These are phyloP conservation scores for Botia almorhae DNA, from an alignment of 2,797 vertebrate genomes.

Conservation along the genomic window DNA sequence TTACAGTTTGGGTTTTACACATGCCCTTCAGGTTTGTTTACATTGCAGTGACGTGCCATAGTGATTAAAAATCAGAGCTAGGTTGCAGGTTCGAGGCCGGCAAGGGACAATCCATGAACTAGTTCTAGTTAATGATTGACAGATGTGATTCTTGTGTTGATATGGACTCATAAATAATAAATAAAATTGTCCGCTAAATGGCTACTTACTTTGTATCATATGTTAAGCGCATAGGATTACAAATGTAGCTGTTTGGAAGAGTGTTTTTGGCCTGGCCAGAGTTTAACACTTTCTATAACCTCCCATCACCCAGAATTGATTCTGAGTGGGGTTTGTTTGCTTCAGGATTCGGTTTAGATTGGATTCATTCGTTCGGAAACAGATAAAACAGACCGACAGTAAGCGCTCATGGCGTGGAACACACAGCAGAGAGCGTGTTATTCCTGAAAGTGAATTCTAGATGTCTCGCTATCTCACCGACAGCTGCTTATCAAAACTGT, in stretches of 20 bases:
- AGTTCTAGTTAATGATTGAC: constrained; percentile 1
- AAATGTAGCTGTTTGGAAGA: neutral
- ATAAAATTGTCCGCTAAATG: neutral
- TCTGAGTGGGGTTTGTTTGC: constrained; percentile 34
- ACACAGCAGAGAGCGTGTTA: constrained; percentile 11
- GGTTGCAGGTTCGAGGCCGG: neutral
- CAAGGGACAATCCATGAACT: neutral
- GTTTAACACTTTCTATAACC: constrained; percentile 22
- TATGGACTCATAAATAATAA: neutral
- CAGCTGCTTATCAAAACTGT: constrained; percentile 39
- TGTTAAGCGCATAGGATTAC: neutral
- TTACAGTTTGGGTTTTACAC: constrained; percentile 14
- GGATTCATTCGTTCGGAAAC: constrained; percentile 46
- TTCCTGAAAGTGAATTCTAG: constrained; percentile 36
- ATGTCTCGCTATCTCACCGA: constrained; percentile 27
- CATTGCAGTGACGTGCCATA: neutral
- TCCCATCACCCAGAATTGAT: constrained; percentile 26
- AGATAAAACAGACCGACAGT: constrained; percentile 34
- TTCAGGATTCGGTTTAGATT: constrained; percentile 35
- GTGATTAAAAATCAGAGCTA: constrained; percentile 2
- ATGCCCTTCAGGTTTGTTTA: constrained; percentile 9
- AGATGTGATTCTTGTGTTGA: neutral
- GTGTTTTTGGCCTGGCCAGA: neutral
- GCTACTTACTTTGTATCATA: constrained; percentile 13
- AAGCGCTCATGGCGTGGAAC: constrained; percentile 10